Evolutionary conservation across 1,140 invertebrate genomes (phyloP).

Genomic region (Neodiprion fabricii): DNA sequence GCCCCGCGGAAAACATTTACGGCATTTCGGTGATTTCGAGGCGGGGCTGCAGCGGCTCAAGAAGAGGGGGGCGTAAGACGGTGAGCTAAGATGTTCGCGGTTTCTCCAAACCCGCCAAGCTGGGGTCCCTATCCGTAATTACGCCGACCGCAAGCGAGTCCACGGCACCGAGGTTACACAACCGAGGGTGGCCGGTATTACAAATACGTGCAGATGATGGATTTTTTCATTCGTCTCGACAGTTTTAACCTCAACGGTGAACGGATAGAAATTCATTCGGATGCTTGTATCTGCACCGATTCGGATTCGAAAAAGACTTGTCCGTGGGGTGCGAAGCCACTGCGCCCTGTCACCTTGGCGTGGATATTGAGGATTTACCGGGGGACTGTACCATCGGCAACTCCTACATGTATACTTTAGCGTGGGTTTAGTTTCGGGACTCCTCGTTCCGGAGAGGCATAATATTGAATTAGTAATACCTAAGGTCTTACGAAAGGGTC

Average conservation of each 20-base stretch:
- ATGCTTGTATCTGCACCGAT: too few relatives aligned
- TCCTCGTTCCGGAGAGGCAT: slow-evolving; percentile 13
- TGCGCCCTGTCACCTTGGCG: too few relatives aligned
- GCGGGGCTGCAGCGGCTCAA: slow-evolving; percentile 23
- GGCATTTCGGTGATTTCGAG: slow-evolving; percentile 45
- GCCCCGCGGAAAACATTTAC: slow-evolving; percentile 36
- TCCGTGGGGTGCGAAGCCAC: too few relatives aligned
- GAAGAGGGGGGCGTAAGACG: slow-evolving; percentile 29
- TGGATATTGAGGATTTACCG: neutral
- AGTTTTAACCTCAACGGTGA: too few relatives aligned
- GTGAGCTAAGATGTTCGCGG: slow-evolving; percentile 56
- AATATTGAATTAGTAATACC: slow-evolving; percentile 48
- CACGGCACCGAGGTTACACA: neutral
- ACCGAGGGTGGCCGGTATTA: too few relatives aligned
- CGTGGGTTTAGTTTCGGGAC: slow-evolving; percentile 1
- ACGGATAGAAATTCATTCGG: too few relatives aligned
- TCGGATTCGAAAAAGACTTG: too few relatives aligned
- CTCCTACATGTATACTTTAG: neutral
- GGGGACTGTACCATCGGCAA: too few relatives aligned
- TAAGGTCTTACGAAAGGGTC: slow-evolving; percentile 47
- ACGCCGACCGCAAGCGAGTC: slow-evolving; percentile 55
- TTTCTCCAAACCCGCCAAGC: slow-evolving; percentile 47
- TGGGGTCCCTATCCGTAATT: slow-evolving; percentile 55
- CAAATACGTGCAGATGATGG: too few relatives aligned
- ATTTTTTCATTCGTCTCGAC: too few relatives aligned